phyloP scores from a whole-genome alignment of 2,797 vertebrate genomes.

The Hoplostethus mediterraneus region DNA sequence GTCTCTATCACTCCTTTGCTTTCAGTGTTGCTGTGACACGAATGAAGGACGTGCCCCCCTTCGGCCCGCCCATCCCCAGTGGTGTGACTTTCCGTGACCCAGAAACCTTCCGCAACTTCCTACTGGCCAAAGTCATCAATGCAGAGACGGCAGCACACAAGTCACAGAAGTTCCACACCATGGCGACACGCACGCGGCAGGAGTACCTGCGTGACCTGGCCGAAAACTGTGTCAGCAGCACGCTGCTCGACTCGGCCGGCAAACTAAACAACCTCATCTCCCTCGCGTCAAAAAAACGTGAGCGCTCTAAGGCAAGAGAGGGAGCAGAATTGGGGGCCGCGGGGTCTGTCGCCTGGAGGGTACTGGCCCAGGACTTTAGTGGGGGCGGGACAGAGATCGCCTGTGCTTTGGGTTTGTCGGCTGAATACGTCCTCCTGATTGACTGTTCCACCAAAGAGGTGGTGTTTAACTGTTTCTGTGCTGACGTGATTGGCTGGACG shows the following conservation, averaged over 20 bases:
- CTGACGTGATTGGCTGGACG: constrained; percentile 94
- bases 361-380: constrained; percentile 89
- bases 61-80: constrained; percentile 91
- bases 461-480: constrained; percentile 95
- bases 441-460: constrained; percentile 91
- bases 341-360: constrained; percentile 90
- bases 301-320: constrained; percentile 86
- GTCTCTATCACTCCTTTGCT: not conserved
- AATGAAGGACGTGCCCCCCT: constrained; percentile 95
- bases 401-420: constrained; percentile 89
- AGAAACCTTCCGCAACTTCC: constrained; percentile 90
- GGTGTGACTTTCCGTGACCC: constrained; percentile 89
- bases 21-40: constrained; percentile 94
- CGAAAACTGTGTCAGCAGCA: constrained; percentile 90
- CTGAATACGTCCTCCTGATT: constrained; percentile 88
- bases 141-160: constrained; percentile 94
- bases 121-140: constrained; percentile 95
- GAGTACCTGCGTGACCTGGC: constrained; percentile 95
- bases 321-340: constrained; percentile 87
- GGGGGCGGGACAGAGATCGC: constrained; percentile 82
- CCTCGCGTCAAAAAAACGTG: constrained; percentile 91
- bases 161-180: constrained; percentile 94
- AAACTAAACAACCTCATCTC: constrained; percentile 95
- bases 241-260: constrained; percentile 87
- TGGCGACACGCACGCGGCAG: constrained; percentile 94